Evolutionary conservation across 2,113 vertebrate species (phyloP), one percentile per base, ranked within the genome.

Genomic region (human): DNA sequence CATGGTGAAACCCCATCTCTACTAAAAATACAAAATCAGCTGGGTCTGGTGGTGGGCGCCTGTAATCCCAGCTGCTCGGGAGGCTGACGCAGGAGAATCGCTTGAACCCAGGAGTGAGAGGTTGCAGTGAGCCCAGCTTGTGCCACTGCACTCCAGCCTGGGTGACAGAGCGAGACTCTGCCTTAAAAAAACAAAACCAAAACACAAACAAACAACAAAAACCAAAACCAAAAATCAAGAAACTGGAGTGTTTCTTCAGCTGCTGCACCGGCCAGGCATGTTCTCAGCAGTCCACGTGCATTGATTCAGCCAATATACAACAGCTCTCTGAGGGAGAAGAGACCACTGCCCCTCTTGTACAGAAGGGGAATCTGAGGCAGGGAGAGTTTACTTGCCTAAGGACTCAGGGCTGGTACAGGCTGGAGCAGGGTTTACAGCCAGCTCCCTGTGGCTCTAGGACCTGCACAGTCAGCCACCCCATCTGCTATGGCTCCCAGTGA

Each of bases 231-330:
- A 45, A 45, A 8, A 45, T 45, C 23, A 59, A 66, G 6, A 68
- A 66, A 66, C 12, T 61, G 3, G 8, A 18, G 32, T 18, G 30
- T 59, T 52, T 72, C 22, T 43, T 40, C 27, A 50, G 35, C 43
- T 1, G 4, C 6, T 14, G 9, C 2, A 43, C 30, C 0, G 0
- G 8, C 73, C 35, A 18, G 81, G 25, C 27, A 0, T 23, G 17
- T n/a, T n/a, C 27, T 4, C 22, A 25, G 35, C 38, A 12, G 45
- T 0, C 0, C 0, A 0, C 0, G 9, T 6, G 43, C 4, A 1
- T 8, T 0, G 1, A 8, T 48, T 20, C 22, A 0, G 38, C 16
- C 25, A 13, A 12, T 32, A 3, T 17, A 2, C 2, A 0, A 8
- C 8, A 18, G 45, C 50, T 11, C 83, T 6, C 0, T 0, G 3